Conservation (phyloP, 2,888 invertebrate species). For the Parnassius smintheus region DNA sequence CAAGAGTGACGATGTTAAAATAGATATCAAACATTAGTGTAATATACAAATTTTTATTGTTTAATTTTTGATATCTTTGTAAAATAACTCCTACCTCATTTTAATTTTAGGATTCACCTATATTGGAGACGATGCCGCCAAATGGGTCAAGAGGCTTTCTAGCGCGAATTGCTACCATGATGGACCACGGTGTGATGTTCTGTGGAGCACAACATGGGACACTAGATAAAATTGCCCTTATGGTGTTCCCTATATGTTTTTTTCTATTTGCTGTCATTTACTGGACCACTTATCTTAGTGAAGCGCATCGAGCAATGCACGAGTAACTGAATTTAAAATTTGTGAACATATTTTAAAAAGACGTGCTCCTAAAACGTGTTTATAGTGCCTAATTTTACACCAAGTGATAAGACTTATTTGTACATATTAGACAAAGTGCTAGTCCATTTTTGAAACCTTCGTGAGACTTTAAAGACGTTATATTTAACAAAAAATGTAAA, state of each 20-base stretch:
- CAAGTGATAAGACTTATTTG: conserved; percentile 43
- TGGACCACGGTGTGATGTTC: conserved; percentile 80
- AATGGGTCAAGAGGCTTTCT: conserved; percentile 48
- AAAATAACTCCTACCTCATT: conserved; percentile 21
- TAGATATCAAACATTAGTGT: neutral
- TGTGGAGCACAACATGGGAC: conserved; percentile 83
- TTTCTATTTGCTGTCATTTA: conserved; percentile 80
- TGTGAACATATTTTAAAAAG: neutral
- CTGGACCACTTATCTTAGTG: conserved; percentile 83
- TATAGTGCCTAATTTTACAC: conserved; percentile 48
- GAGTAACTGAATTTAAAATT: conserved; percentile 41
- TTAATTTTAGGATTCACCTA: conserved; percentile 66
- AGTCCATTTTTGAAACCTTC: conserved; percentile 53
- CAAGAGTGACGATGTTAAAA: neutral
- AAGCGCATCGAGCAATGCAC: conserved; percentile 64
- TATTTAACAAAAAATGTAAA: conserved; percentile 19
- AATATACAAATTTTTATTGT: neutral
- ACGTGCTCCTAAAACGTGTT: neutral
- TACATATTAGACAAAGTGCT: conserved; percentile 69
- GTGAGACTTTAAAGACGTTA: conserved; percentile 35
- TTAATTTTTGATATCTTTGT: neutral
- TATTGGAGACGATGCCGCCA: conserved; percentile 63
- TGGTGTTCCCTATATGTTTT: conserved; percentile 82
- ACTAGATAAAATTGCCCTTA: conserved; percentile 82
- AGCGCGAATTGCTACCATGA: conserved; percentile 60